These are phyloP conservation scores for Drosophila varians DNA, from an alignment of 1,140 invertebrate species.

Conservation along the genomic window DNA sequence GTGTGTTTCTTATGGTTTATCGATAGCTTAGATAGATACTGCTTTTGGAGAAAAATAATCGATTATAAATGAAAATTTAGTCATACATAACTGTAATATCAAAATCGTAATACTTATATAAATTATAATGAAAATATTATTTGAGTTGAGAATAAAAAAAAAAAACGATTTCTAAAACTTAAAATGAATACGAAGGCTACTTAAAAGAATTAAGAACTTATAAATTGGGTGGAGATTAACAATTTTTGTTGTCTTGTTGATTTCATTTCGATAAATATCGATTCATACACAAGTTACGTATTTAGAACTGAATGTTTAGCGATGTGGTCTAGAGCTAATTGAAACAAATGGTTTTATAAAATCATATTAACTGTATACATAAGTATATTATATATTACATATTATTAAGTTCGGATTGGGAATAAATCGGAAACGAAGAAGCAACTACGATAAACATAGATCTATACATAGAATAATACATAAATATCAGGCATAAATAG, in stretches of 20 bases:
- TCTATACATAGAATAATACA: conserved; percentile 22
- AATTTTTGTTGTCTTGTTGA: conserved; percentile 36
- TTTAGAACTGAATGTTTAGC: conserved; percentile 52
- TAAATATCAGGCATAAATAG: conserved; percentile 27
- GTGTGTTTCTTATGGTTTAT: conserved; percentile 48
- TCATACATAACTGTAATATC: conserved; percentile 14
- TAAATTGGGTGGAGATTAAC: conserved; percentile 80
- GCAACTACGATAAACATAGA: conserved; percentile 40
- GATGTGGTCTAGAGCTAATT: conserved; percentile 54
- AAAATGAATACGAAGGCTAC: conserved; percentile 54
- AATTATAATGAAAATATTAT: conserved; percentile 26
- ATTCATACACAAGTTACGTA: conserved; percentile 12
- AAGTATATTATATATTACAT: conserved; percentile 18
- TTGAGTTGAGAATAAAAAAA: conserved; percentile 6
- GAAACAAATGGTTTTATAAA: conserved; percentile 45
- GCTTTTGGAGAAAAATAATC: conserved; percentile 20
- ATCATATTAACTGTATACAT: conserved; percentile 40
- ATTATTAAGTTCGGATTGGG: conserved; percentile 11
- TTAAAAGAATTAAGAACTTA: conserved; percentile 73
- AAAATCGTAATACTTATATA: conserved; percentile 19
- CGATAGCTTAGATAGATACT: conserved; percentile 49
- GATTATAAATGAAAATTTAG: conserved; percentile 24
- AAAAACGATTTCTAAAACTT: conserved; percentile 45
- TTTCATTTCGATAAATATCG: conserved; percentile 35
- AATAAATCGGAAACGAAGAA: conserved; percentile 46